Conservation (phyloP, 1,140 invertebrate species). For the Lepidurus packardi region DNA sequence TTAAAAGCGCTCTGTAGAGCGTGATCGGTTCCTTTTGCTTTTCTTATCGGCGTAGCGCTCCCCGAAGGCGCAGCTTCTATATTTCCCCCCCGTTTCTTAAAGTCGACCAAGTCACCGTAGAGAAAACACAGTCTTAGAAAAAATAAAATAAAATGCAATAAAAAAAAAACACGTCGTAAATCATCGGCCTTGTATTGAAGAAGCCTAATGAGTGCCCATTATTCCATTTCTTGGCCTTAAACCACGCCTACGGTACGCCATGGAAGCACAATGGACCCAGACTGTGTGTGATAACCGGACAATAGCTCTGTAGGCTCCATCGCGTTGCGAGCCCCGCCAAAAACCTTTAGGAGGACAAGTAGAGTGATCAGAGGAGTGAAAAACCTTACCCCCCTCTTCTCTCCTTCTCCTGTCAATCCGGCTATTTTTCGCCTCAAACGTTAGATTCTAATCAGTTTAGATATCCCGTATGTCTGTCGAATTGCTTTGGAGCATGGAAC, state of each 20-base stretch:
- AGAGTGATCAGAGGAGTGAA: too few species aligned
- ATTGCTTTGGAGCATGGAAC: neutral
- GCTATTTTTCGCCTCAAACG: neutral
- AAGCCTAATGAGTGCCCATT: constrained; percentile 4
- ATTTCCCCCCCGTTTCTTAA: neutral
- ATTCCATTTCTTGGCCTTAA: constrained; percentile 10
- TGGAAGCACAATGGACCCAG: neutral
- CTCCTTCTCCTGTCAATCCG: neutral
- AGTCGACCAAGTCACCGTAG: neutral
- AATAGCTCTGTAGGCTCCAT: neutral
- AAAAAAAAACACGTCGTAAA: neutral
- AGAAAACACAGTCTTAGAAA: neutral
- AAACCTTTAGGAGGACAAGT: neutral
- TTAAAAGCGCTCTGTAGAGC: neutral
- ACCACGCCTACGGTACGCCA: neutral
- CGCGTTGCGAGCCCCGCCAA: neutral
- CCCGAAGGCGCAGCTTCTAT: neutral
- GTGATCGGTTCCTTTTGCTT: neutral
- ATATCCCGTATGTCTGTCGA: neutral
- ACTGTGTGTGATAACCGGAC: neutral
- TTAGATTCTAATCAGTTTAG: neutral
- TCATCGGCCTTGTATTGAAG: neutral
- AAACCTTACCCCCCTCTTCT: neutral
- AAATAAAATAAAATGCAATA: neutral
- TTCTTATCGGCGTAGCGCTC: neutral